Conservation (phyloP, 1,140 invertebrate genomes). For the Gryon sp. region DNA sequence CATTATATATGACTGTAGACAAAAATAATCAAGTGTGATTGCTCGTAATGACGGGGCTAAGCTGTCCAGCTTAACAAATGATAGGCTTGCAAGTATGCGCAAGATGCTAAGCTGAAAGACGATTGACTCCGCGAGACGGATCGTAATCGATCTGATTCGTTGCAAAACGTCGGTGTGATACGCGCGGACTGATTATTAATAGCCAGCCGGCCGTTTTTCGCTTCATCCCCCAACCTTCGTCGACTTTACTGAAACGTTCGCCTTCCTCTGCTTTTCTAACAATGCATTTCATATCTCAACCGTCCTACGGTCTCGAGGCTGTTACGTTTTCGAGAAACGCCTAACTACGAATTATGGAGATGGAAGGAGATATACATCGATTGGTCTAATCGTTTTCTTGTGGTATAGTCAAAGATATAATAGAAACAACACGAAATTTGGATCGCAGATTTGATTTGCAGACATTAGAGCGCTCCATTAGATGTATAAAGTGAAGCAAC, state of each 20-base stretch:
- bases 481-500: too few relatives aligned
- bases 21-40: constrained; percentile 80
- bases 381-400: constrained; percentile 4
- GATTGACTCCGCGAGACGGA: constrained; percentile 59
- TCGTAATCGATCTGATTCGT: constrained; percentile 74
- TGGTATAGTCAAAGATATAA: constrained; percentile 8
- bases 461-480: too few relatives aligned
- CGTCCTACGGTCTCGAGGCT: constrained; percentile 4
- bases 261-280: constrained; percentile 19
- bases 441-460: too few relatives aligned
- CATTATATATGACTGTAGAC: constrained; percentile 72
- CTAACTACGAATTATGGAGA: constrained; percentile 47
- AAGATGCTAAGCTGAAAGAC: constrained; percentile 58
- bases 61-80: constrained; percentile 79
- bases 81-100: constrained; percentile 67
- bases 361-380: constrained; percentile 26
- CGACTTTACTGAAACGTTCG: constrained; percentile 17
- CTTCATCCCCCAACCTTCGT: constrained; percentile 10
- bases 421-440: too few relatives aligned
- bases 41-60: constrained; percentile 78
- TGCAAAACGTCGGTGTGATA: constrained; percentile 70
- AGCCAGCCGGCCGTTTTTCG: constrained; percentile 66
- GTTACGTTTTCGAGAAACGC: constrained; percentile 26
- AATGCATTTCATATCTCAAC: constrained; percentile 27
- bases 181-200: constrained; percentile 73